Evolutionary conservation across 2,113 vertebrate species (phyloP).

Genomic region (Gallinago paraguaiae): DNA sequence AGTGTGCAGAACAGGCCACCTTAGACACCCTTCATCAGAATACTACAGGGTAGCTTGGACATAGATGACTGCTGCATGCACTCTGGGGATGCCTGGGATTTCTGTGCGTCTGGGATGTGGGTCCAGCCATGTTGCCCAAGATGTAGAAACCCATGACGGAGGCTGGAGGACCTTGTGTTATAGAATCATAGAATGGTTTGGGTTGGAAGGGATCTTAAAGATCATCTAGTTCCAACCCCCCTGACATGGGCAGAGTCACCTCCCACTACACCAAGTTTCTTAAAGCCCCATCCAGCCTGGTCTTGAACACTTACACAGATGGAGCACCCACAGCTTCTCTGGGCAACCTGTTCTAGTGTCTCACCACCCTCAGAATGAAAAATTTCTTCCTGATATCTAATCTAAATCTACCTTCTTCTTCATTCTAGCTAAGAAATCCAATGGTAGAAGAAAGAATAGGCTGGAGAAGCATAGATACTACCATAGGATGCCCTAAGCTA

Average conservation of each 20-base stretch:
- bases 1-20: background rate
- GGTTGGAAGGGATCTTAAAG: no score
- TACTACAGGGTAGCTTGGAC: background rate
- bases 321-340: no score
- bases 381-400: no score
- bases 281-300: no score
- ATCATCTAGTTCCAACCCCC: no score
- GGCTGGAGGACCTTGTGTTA: background rate
- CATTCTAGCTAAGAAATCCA: background rate
- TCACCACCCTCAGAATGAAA: no score
- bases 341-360: no score
- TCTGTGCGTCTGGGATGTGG: background rate
- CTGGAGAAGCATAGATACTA: background rate
- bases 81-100: background rate
- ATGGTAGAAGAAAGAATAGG: background rate
- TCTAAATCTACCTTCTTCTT: no score
- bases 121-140: accelerated
- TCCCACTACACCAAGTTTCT: no score
- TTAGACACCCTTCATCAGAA: background rate
- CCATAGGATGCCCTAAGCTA: background rate
- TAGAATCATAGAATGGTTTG: no score
- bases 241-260: no score
- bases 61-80: background rate
- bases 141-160: background rate
- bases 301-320: no score